Conservation (phyloP, 2,888 invertebrate genomes). For the Aporophyla lueneburgensis region DNA sequence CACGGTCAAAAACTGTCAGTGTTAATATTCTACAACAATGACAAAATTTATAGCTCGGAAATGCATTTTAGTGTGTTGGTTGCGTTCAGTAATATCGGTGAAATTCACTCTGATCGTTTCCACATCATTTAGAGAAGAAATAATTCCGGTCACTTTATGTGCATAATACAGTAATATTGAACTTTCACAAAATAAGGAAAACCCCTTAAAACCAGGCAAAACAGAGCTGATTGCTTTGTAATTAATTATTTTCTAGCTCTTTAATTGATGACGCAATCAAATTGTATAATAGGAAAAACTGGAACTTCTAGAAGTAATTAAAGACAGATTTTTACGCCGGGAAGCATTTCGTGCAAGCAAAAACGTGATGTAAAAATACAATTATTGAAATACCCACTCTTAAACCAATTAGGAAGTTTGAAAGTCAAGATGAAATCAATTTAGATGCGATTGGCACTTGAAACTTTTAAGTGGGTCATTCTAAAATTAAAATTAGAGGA, state of each 20-base stretch:
- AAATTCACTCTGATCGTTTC: no score
- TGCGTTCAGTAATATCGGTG: no score
- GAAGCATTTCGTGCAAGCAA: not conserved
- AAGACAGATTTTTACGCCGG: not conserved
- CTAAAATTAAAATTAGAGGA: slow-evolving; percentile 30
- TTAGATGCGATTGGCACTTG: slow-evolving; percentile 49
- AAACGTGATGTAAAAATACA: slow-evolving; percentile 27
- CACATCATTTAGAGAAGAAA: no score
- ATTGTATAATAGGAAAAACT: not conserved
- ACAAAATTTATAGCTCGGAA: no score
- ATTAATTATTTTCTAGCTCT: not conserved
- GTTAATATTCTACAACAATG: no score
- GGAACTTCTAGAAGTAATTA: not conserved
- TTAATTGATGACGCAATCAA: not conserved
- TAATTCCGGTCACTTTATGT: no score
- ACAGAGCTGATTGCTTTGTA: no score
- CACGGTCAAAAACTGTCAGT: no score
- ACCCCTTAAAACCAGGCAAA: no score
- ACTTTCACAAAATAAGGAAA: no score
- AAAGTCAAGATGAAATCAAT: slow-evolving; percentile 51
- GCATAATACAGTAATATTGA: no score
- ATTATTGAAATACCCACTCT: slow-evolving; percentile 24
- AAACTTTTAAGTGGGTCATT: slow-evolving; percentile 49
- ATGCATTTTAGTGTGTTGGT: no score
- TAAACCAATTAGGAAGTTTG: slow-evolving; percentile 53